A percentile compares a stretch with the other conserved stretches of the same genome.
These are phyloP conservation scores for Diarsia mendica DNA, from an alignment of 2,888 invertebrate species.

Conservation along the genomic window DNA sequence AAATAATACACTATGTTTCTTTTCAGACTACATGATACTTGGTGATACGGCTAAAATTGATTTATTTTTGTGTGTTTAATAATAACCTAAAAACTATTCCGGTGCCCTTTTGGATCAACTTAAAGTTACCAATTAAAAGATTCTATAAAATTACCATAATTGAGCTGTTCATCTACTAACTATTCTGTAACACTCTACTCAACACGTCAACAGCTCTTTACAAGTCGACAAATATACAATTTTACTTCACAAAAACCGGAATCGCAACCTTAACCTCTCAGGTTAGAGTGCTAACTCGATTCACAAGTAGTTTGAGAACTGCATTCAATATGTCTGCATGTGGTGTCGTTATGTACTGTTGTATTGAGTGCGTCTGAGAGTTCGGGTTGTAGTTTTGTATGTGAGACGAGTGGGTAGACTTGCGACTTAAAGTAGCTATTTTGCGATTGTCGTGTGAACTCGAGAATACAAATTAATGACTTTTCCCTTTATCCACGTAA, in stretches of 20 bases:
- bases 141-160: too few species aligned
- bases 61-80: not conserved
- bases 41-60: not conserved
- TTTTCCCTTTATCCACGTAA: too few species aligned
- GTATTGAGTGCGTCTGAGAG: slow-evolving; percentile 74
- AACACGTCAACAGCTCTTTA: slow-evolving; percentile 72
- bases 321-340: slow-evolving; percentile 53
- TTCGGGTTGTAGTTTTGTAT: slow-evolving; percentile 50
- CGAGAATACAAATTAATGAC: not conserved
- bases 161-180: slow-evolving; percentile 33
- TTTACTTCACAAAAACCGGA: slow-evolving; percentile 22
- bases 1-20: not conserved
- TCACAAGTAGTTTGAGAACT: slow-evolving; percentile 26
- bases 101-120: not conserved
- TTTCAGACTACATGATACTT: not conserved
- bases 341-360: slow-evolving; percentile 62
- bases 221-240: slow-evolving; percentile 61
- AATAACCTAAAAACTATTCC: not conserved
- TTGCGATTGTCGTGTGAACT: slow-evolving; percentile 1
- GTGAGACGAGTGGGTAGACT: slow-evolving; percentile 29
- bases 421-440: slow-evolving; percentile 4
- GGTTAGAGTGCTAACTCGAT: slow-evolving; percentile 57
- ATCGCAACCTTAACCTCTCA: slow-evolving; percentile 43
- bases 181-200: slow-evolving; percentile 57
- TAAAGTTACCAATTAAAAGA: not conserved